Evolutionary conservation across 2,113 vertebrate species (phyloP).

Genomic region (Marmota flaviventris): DNA sequence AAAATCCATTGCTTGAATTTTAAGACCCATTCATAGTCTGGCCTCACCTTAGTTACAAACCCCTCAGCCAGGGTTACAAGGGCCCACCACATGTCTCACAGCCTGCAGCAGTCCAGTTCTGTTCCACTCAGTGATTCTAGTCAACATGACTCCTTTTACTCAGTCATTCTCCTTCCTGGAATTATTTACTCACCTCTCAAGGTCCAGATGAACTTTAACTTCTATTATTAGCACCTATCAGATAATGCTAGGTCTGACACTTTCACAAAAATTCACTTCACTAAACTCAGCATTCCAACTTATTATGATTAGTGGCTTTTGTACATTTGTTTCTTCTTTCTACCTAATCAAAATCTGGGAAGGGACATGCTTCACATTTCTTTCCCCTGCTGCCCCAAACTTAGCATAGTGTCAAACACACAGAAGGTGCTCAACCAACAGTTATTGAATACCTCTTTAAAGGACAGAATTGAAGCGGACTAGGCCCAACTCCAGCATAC

Average conservation of each 20-base stretch:
- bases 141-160: not conserved
- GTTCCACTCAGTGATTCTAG: not conserved
- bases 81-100: not conserved
- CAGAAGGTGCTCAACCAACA: slow-evolving; percentile 15
- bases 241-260: not conserved
- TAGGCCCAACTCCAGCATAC: not conserved
- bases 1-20: not conserved
- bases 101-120: not conserved
- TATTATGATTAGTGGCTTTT: not conserved
- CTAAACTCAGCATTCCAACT: not conserved
- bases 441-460: not conserved
- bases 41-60: not conserved
- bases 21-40: not conserved
- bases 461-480: not conserved
- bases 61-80: not conserved
- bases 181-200: not conserved
- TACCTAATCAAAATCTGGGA: not conserved
- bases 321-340: not conserved
- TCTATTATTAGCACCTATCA: not conserved
- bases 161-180: not conserved
- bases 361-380: not conserved
- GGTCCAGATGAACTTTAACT: not conserved
- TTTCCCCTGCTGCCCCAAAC: not conserved
- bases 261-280: not conserved
- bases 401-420: not conserved